Evolutionary conservation across 1,140 invertebrate genomes (phyloP).

Genomic region (Papilio machaon): DNA sequence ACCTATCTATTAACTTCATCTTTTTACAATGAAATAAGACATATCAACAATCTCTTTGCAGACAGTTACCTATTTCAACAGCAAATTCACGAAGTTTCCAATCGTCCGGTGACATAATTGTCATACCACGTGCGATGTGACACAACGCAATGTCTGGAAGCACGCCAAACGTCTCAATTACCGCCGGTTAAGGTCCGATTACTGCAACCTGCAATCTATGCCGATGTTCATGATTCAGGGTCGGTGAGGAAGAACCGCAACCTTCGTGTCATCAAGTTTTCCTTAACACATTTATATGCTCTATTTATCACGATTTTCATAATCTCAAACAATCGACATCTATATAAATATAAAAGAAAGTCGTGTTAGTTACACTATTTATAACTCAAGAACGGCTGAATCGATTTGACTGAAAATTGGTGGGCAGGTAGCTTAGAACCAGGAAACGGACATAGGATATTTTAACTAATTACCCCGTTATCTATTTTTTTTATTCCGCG

Average conservation of each 20-base stretch:
- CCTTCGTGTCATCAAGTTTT: background rate
- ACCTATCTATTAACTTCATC: background rate
- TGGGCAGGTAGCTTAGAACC: too few species aligned
- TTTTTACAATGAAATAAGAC: too few species aligned
- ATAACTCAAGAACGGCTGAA: too few species aligned
- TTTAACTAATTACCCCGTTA: too few species aligned
- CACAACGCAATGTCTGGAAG: background rate
- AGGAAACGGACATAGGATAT: too few species aligned
- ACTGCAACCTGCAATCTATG: background rate
- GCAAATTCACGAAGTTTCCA: background rate
- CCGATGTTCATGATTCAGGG: background rate
- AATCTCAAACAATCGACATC: too few species aligned
- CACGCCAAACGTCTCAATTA: background rate
- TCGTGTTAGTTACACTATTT: too few species aligned
- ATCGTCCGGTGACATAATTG: background rate
- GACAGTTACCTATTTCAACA: background rate
- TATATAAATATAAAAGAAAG: too few species aligned
- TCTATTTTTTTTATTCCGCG: too few species aligned
- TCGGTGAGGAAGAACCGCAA: slow-evolving; percentile 14
- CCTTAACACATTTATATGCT: background rate
- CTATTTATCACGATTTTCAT: background rate
- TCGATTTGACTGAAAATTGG: too few species aligned
- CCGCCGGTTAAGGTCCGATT: slow-evolving; percentile 7
- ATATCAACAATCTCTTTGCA: background rate
- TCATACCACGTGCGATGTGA: background rate